Base-by-base conservation (phyloP, 2,113 vertebrate species). In the Ranitomeya variabilis region DNA sequence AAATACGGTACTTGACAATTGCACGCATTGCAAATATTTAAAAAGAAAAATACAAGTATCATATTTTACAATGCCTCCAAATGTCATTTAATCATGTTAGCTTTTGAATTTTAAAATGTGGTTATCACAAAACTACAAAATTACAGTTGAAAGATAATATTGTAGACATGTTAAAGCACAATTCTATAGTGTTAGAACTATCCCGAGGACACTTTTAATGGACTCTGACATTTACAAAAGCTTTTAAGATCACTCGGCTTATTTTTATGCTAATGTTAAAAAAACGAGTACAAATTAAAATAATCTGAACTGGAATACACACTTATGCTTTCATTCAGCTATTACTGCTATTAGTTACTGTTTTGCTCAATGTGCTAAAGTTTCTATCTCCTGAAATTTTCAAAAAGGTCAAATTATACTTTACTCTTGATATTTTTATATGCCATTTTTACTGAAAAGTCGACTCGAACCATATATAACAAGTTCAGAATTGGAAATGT, bases 121-220 rank as follows among this genome's bases (percentile, higher is more conserved):
- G n/a, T 55, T 74, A 59, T 73, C 57, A 67, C 81, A 15, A 19
- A 66, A 19, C 15, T 18, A n/a, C 51, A 57, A 85, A 85, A 8
- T 74, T 85, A 73, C 31, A 23, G 11, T 55, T 85, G 83, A 85
- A 85, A 26, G 54, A 85, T 73, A 73, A 73, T 85, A 85, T 74
- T 15, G 52, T 73, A 85, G 67, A 74, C 14, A 73, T 26, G 66
- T 73, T 11, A 85, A 73, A 74, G 54, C 21, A 59, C 69, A 85
- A 54, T 57, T 71, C 45, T 52, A 54, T 54, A 57, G n/a, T 73
- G 67, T 85, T 85, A 55, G 57, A 73, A 85, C 55, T 69, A 71
- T 71, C 52, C 69, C 31, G 54, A 26, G 83, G 66, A 85, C n/a
- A 73, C 4, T 71, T 85, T 85, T 85, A 73, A 85, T 85, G 66